These are phyloP conservation scores for Galemys pyrenaicus DNA, from an alignment of 2,113 vertebrate genomes.

Conservation along the genomic window DNA sequence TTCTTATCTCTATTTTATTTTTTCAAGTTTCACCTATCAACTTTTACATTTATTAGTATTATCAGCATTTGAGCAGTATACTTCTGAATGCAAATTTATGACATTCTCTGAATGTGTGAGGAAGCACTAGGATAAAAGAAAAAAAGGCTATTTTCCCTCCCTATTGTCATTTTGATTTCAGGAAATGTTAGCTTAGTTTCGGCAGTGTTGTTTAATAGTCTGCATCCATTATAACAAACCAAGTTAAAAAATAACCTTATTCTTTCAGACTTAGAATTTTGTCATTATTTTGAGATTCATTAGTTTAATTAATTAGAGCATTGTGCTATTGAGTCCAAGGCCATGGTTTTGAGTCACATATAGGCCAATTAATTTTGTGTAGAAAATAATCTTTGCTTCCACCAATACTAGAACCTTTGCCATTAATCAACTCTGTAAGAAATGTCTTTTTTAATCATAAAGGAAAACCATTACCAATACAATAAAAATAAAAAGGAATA, in stretches of 20 bases:
- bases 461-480: not conserved
- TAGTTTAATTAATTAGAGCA: conserved; percentile 65
- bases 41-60: not conserved
- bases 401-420: conserved; percentile 2
- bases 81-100: not conserved
- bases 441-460: conserved; percentile 2
- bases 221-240: conserved; percentile 54
- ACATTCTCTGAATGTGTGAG: conserved; percentile 8
- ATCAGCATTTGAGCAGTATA: not conserved
- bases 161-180: conserved; percentile 55
- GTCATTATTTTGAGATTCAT: conserved; percentile 67
- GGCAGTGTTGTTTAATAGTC: conserved; percentile 50
- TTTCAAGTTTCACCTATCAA: not conserved
- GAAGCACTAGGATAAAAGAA: conserved; percentile 9
- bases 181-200: conserved; percentile 57
- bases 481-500: not conserved
- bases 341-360: conserved; percentile 50
- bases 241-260: conserved; percentile 48
- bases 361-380: conserved; percentile 51
- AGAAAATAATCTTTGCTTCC: not conserved
- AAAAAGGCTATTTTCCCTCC: conserved; percentile 35
- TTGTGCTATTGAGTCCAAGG: conserved; percentile 55
- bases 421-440: conserved; percentile 3
- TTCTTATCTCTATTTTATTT: not conserved
- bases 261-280: conserved; percentile 55